Base-by-base conservation (phyloP, 2,888 invertebrate genomes). In the Harpagoxenus sublaevis region DNA sequence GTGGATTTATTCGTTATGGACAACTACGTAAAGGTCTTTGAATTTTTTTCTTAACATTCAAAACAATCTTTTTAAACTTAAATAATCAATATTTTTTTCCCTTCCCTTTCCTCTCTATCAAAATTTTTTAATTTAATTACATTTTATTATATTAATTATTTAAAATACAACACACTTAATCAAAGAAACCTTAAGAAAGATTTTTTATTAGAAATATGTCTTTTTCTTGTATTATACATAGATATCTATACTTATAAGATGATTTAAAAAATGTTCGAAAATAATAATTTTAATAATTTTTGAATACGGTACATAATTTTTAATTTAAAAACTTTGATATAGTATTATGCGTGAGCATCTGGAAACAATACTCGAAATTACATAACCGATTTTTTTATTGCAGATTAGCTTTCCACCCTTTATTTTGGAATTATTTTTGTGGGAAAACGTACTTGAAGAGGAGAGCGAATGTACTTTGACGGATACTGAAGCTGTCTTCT, bases 371-470 rank as follows among this genome's bases (percentile, higher is more conserved):
- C 0, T 28, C 6, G 10, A 12, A 65, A 18, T 66, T 62, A 55
- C 9, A 65, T 53, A 39, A 68, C 9, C 0, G 48, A 18, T 65
- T 84, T 65, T 84, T 79, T 70, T 66, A 23, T 31, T 60, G 3
- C 87, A 96, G 96, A 97, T 97, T 0, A 96, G 97, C 91, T 97
- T 96, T 92, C 96, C 96, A 42, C 97, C 97, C 6, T 97, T 97
- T 93, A 95, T 98, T 83, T 97, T 98, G 92, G 98, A 98, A 95
- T 95, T 97, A 60, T 97, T 98, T 93, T 95, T 98, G n/a, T 95
- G 96, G 87, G 95, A 96, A 78, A 94, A 96, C 10, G 96, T 98
- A 1, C 95, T 97, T 90, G 96, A 96, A 78, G 95, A 95, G 28
- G 95, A 95, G 89, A 97, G 97, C 92, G 96, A 96, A 89, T 97